Conservation (phyloP, 2,888 invertebrate species). For the Ophonus ardosiacus region DNA sequence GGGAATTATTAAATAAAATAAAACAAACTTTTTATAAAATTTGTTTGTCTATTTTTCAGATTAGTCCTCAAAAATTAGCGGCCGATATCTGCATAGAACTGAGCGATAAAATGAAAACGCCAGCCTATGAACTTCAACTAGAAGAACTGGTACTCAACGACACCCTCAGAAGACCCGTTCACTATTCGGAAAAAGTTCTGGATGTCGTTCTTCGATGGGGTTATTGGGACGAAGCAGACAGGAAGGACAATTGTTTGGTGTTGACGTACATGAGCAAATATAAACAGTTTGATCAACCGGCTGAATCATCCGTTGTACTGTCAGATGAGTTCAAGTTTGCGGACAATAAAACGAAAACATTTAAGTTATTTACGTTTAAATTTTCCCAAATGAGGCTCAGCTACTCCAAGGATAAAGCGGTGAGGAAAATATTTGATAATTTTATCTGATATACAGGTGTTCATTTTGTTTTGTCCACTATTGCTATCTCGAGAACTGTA, state of each 20-base stretch:
- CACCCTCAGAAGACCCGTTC: conserved; percentile 85
- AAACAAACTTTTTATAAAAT: not conserved
- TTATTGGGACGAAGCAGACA: conserved; percentile 91
- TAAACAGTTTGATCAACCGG: conserved; percentile 74
- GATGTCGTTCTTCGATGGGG: conserved; percentile 89
- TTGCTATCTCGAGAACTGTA: no score
- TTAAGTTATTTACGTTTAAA: conserved; percentile 88
- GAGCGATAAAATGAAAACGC: conserved; percentile 80
- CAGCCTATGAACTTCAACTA: conserved; percentile 84
- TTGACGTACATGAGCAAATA: conserved; percentile 76
- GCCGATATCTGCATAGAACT: conserved; percentile 87
- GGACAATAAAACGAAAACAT: conserved; percentile 84
- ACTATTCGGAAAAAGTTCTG: conserved; percentile 84
- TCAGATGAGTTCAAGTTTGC: conserved; percentile 90
- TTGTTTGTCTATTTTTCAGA: conserved; percentile 75
- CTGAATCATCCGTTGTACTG: conserved; percentile 76
- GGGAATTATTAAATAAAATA: not conserved
- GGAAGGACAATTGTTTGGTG: conserved; percentile 88
- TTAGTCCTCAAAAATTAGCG: conserved; percentile 87
- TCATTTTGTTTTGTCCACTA: no score
- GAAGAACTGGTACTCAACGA: conserved; percentile 90
- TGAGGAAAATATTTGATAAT: conserved; percentile 67
- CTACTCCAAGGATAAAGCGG: conserved; percentile 87
- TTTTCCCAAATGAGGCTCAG: conserved; percentile 87
- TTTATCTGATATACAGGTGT: no score